Conservation (phyloP, 1,140 invertebrate genomes). For the Lordiphosa collinella region DNA sequence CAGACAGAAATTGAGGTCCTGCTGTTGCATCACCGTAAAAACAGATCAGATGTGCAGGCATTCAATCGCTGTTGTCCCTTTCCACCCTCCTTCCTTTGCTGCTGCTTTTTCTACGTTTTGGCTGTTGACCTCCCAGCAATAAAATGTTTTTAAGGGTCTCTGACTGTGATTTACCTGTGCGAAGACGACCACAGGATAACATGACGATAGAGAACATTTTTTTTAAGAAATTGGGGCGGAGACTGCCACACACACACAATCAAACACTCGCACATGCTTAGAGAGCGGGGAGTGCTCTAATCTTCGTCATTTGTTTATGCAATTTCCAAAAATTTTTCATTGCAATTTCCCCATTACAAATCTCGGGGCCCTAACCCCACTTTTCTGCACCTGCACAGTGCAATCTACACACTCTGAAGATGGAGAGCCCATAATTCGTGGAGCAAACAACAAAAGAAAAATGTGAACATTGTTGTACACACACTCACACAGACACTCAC, state of each 20-base stretch:
- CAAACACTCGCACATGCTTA: slow-evolving; percentile 8
- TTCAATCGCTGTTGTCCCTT: slow-evolving; percentile 25
- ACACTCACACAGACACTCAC: slow-evolving; percentile 18
- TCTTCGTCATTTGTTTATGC: slow-evolving; percentile 28
- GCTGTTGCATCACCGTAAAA: slow-evolving; percentile 61
- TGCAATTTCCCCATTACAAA: slow-evolving; percentile 34
- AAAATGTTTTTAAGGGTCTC: slow-evolving; percentile 17
- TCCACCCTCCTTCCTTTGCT: slow-evolving; percentile 9
- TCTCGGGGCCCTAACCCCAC: slow-evolving; percentile 58
- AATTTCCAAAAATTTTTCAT: slow-evolving; percentile 3
- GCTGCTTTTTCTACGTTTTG: slow-evolving; percentile 10
- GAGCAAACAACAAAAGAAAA: slow-evolving; percentile 75
- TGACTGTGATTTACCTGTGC: slow-evolving; percentile 49
- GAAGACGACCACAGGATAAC: slow-evolving; percentile 20
- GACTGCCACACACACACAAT: slow-evolving; percentile 33
- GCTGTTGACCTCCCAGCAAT: slow-evolving; percentile 59
- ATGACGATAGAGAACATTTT: slow-evolving; percentile 3
- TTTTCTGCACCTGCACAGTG: slow-evolving; percentile 68
- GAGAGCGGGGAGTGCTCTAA: too few species aligned
- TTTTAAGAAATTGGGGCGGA: slow-evolving; percentile 19
- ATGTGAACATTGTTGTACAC: slow-evolving; percentile 73
- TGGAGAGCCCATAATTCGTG: slow-evolving; percentile 62
- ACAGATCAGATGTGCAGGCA: slow-evolving; percentile 62
- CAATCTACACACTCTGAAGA: slow-evolving; percentile 12
- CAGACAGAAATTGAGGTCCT: slow-evolving; percentile 24